Percentiles rank a stretch among this genome's conserved stretches.
Conservation (phyloP, 2,797 vertebrate genomes). For the Fistularia tabacaria region DNA sequence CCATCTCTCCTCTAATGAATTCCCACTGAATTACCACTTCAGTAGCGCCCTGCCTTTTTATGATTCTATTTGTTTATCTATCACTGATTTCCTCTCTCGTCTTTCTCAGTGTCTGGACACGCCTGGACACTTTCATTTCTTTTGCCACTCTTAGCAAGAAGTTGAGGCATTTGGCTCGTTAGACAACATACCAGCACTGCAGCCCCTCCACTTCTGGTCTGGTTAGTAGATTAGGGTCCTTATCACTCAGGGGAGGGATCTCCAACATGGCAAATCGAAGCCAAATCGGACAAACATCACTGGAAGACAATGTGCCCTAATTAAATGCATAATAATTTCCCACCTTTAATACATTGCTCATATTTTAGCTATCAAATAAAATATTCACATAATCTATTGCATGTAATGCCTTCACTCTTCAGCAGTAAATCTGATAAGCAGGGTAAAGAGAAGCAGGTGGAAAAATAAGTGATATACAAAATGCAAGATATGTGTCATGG, state of each 20-base stretch:
- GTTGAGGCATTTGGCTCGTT: slow-evolving; percentile 48
- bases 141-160: slow-evolving; percentile 75
- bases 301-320: slow-evolving; percentile 94
- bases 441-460: neutral
- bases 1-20: slow-evolving; percentile 77
- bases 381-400: slow-evolving; percentile 88
- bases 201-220: slow-evolving; percentile 32
- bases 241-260: slow-evolving; percentile 86
- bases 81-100: slow-evolving; percentile 71
- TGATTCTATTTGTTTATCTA: slow-evolving; percentile 84
- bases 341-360: slow-evolving; percentile 95
- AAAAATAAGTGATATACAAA: neutral
- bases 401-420: slow-evolving; percentile 85
- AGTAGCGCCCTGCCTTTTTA: slow-evolving; percentile 75
- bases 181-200: slow-evolving; percentile 67
- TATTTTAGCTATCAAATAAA: slow-evolving; percentile 90
- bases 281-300: slow-evolving; percentile 92
- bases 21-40: slow-evolving; percentile 76
- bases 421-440: slow-evolving; percentile 82
- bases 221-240: slow-evolving; percentile 99
- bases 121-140: slow-evolving; percentile 74
- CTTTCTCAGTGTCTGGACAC: slow-evolving; percentile 55
- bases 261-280: slow-evolving; percentile 73
- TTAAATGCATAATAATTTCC: slow-evolving; percentile 96
- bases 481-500: neutral